A percentile compares a stretch with the other conserved stretches of the same genome.
phyloP scores from a whole-genome alignment of 1,140 invertebrate genomes.

The Mesaphorura yosii region DNA sequence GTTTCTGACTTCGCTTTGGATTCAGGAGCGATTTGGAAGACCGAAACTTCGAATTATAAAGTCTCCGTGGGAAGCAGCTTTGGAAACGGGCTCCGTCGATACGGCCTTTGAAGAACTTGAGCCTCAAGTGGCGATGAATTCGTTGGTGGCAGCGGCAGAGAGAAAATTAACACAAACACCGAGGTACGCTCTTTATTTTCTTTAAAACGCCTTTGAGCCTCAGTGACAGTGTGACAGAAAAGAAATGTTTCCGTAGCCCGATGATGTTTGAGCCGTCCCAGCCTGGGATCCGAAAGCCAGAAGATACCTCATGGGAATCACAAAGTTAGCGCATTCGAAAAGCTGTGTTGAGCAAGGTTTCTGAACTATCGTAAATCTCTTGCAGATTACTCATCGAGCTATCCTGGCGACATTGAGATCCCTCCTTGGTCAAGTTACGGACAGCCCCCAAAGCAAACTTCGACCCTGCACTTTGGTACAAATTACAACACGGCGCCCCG shows the following conservation, averaged over 20 bases:
- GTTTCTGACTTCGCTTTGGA: no score
- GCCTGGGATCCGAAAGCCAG: background rate
- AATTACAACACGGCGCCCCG: conserved; percentile 31
- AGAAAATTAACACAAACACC: conserved; percentile 27
- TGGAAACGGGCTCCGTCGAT: conserved; percentile 56
- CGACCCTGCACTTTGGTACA: conserved; percentile 13
- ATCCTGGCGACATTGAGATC: background rate
- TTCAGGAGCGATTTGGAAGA: conserved; percentile 47
- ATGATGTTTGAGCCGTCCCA: no score
- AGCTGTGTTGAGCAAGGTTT: background rate
- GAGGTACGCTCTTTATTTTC: conserved; percentile 2
- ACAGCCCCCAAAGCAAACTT: no score
- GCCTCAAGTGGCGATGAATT: conserved; percentile 23
- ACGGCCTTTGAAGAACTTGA: conserved; percentile 47
- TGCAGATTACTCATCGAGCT: background rate
- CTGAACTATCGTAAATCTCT: background rate
- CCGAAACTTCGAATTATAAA: conserved; percentile 49
- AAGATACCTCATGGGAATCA: background rate
- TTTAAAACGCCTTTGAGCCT: background rate
- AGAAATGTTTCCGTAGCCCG: no score
- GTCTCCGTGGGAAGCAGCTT: conserved; percentile 60
- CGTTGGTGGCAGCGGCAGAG: conserved; percentile 29
- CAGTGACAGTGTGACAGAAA: no score
- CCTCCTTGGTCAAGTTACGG: background rate
- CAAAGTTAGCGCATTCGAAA: background rate